A percentile compares a stretch with the other conserved stretches of the same genome.
phyloP scores from a whole-genome alignment of 2,888 invertebrate genomes.

The Rhagonycha fulva region DNA sequence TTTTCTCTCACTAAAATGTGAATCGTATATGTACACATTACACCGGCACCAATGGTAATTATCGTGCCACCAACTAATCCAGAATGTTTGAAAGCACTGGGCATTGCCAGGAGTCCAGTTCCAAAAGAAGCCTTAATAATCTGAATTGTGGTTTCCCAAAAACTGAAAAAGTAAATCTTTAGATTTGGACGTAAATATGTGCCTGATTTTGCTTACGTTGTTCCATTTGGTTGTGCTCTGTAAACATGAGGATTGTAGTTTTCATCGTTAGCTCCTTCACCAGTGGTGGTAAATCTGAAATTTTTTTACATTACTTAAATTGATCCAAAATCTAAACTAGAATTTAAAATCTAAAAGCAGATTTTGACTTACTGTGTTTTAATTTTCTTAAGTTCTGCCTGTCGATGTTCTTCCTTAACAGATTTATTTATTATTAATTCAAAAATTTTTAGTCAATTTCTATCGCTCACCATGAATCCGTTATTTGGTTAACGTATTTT shows the following conservation, averaged over 20 bases:
- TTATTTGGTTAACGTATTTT: constrained; percentile 79
- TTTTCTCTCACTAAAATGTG: constrained; percentile 72
- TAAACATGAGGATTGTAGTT: constrained; percentile 70
- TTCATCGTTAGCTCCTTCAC: constrained; percentile 35
- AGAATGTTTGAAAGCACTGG: constrained; percentile 85
- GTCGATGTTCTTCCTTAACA: background rate
- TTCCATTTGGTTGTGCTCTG: constrained; percentile 67
- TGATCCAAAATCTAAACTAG: too few relatives aligned
- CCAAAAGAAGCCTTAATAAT: constrained; percentile 90
- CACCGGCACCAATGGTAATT: constrained; percentile 77
- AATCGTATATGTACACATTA: constrained; percentile 84
- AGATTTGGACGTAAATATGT: background rate
- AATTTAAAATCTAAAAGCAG: too few relatives aligned
- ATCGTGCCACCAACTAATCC: constrained; percentile 79
- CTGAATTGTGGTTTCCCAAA: constrained; percentile 81
- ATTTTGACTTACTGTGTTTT: background rate
- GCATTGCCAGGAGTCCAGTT: constrained; percentile 93
- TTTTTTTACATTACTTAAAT: background rate
- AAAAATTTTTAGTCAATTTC: constrained; percentile 60
- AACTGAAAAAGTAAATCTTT: constrained; percentile 59
- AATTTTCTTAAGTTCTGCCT: background rate
- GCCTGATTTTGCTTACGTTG: constrained; percentile 65
- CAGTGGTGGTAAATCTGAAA: background rate
- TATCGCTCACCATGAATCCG: constrained; percentile 62
- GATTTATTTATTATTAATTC: background rate